phyloP scores from a whole-genome alignment of 2,113 vertebrate species.

The Microcebus murinus region DNA sequence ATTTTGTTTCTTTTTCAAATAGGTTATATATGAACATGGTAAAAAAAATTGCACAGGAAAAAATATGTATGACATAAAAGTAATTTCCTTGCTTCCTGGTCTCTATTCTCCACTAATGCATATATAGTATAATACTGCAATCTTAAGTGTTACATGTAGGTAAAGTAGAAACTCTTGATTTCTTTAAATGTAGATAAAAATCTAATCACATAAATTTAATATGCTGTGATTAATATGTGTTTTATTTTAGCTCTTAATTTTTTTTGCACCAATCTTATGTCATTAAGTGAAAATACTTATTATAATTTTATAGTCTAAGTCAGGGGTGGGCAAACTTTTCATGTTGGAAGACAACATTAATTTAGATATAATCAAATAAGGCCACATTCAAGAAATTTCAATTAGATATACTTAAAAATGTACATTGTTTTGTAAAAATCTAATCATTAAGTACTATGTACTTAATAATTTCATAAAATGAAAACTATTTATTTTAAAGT shows the following conservation, averaged over 20 bases:
- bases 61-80: background rate
- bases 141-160: background rate
- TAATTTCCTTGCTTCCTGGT: background rate
- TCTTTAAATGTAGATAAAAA: background rate
- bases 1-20: background rate
- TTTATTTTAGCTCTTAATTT: background rate
- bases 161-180: background rate
- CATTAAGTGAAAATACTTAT: background rate
- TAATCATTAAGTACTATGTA: too few relatives aligned
- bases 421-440: too few relatives aligned
- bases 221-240: background rate
- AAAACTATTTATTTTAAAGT: too few relatives aligned
- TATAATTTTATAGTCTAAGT: background rate
- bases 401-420: too few relatives aligned
- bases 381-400: too few relatives aligned
- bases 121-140: background rate
- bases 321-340: too few relatives aligned
- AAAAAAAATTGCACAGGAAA: background rate
- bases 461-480: too few relatives aligned
- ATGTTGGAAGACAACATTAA: too few relatives aligned
- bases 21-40: background rate
- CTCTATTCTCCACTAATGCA: background rate
- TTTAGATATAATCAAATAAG: too few relatives aligned
- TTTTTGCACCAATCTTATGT: background rate
- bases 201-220: background rate